Base-by-base conservation (phyloP, 2,888 invertebrate genomes). In the Dolichomitus sp. region DNA sequence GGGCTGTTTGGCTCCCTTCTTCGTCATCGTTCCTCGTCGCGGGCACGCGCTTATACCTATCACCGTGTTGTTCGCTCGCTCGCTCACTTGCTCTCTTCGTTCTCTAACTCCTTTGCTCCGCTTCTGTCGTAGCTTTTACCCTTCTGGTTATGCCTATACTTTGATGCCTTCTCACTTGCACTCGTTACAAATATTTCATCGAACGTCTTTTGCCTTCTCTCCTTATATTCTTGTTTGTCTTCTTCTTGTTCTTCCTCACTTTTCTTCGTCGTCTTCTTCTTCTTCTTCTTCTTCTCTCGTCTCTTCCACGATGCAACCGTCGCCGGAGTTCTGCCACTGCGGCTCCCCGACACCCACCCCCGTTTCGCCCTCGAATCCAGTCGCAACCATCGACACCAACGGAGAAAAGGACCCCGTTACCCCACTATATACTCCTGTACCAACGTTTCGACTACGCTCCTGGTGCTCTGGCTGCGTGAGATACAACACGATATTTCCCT, bases 11-110 rank as follows among this genome's bases (percentile, higher is more conserved):
- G 50, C 81, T 57, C 63, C 73, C 68, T 54, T 54, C 42, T 52
- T 59, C 78, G 78, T 79, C 81, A 45, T 72, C 75, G 70, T 48
- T 77, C 59, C 59, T 73, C 59, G 50, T 69, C 68, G 74, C 72
- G 68, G 74, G 74, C 77, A 68, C 81, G 77, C 81, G 81, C 76
- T 77, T 72, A 59, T 72, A 72, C 70, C 59, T 73, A 59, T 61
- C 27, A n/a, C 19, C 42, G 65, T 45, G n/a, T 17, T 61, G 11
- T 45, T 30, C 57, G 19, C 33, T 59, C 27, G 30, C 72, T 45
- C 45, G 11, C 45, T 45, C 45, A 3, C 45, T 45, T 45, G n/a
- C 42, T 42, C 70, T 45, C 57, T 5, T 33, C 40, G 40, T 37
- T 23, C 40, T 14, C 70, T 19, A 14, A 23, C 69, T 63, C 66